These are phyloP conservation scores for Bucorvus abyssinicus DNA, from an alignment of 2,797 vertebrate species.

Conservation along the genomic window DNA sequence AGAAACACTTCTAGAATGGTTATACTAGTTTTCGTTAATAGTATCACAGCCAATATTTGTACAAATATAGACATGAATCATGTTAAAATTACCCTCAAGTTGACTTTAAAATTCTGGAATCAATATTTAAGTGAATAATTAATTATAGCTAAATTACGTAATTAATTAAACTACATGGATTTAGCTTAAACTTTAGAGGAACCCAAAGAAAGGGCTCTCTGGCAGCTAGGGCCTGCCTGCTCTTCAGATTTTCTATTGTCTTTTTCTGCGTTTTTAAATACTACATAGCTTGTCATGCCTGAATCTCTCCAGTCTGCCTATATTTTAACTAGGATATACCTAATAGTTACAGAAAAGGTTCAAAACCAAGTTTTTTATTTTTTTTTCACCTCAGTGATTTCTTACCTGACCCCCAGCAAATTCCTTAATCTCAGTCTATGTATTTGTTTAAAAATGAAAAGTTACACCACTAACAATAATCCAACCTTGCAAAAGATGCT, in stretches of 20 bases:
- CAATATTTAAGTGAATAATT: slow-evolving; percentile 40
- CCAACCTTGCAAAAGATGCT: not conserved
- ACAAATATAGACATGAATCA: slow-evolving; percentile 17
- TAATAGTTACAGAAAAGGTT: not conserved
- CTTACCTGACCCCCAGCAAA: not conserved
- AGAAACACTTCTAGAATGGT: not conserved
- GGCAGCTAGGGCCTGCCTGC: fast-evolving
- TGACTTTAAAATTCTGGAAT: slow-evolving; percentile 29
- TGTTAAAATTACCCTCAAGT: slow-evolving; percentile 8
- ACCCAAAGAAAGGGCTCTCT: not conserved
- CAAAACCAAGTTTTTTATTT: not conserved
- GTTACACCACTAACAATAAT: not conserved
- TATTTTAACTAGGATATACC: not conserved
- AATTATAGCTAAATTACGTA: slow-evolving; percentile 13
- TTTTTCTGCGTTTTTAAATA: not conserved
- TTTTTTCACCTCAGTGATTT: not conserved
- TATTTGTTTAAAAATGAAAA: not conserved
- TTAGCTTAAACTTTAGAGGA: slow-evolving; percentile 16
- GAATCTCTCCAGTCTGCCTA: not conserved
- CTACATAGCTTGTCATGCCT: not conserved
- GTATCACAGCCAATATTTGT: not conserved
- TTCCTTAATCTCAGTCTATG: not conserved
- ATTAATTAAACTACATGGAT: slow-evolving; percentile 6
- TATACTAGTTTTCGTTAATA: not conserved
- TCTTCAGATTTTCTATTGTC: not conserved